A percentile compares a stretch with the other conserved stretches of the same genome.
Conservation (phyloP, 2,888 invertebrate species). For the Tineola bisselliella region DNA sequence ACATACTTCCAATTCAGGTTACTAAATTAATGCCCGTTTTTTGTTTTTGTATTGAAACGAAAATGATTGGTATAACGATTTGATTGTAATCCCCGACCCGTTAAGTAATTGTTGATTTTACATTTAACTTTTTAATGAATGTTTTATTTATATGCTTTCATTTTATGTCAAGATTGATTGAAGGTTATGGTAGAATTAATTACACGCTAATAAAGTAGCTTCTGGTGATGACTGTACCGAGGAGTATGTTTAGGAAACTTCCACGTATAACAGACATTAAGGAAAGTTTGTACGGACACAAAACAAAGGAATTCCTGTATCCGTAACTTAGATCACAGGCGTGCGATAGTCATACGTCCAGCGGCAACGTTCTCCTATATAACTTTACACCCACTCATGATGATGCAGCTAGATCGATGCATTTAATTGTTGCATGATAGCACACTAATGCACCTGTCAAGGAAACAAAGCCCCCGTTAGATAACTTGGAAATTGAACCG, state of each 20-base stretch:
- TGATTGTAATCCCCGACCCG: neutral
- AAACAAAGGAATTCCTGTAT: conserved; percentile 56
- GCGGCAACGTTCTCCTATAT: neutral
- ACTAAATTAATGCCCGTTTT: conserved; percentile 23
- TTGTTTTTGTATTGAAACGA: neutral
- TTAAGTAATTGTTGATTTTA: conserved; percentile 6
- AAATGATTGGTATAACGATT: neutral
- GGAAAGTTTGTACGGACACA: conserved; percentile 17
- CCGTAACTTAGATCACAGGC: neutral
- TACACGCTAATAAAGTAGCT: no score
- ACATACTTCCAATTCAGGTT: conserved; percentile 26
- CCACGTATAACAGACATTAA: neutral
- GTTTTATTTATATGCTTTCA: no score
- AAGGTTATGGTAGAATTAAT: no score
- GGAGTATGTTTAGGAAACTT: neutral
- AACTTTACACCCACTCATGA: conserved; percentile 34
- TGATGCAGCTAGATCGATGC: conserved; percentile 47
- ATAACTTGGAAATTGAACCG: conserved; percentile 60
- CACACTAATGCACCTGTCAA: conserved; percentile 67
- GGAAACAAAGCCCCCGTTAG: conserved; percentile 57
- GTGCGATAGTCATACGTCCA: neutral
- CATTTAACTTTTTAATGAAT: neutral
- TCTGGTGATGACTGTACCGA: no score
- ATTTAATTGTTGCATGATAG: conserved; percentile 66
- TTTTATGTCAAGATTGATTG: no score